Evolutionary conservation across 1,140 invertebrate species (phyloP), one percentile per base, ranked within the genome.

Genomic region (Meloidogyne hapla): DNA sequence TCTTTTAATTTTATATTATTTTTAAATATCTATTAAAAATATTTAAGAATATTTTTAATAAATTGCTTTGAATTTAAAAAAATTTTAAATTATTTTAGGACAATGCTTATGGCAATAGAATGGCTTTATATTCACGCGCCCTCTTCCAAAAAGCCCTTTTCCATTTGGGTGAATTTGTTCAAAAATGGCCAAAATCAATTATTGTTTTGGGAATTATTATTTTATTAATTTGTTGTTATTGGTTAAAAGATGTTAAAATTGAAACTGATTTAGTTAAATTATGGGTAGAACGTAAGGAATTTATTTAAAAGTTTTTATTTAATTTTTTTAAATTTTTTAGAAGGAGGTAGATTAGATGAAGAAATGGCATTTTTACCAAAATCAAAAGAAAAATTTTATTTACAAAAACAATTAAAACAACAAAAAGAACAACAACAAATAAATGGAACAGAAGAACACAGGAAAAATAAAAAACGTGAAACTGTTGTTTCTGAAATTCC

Each of bases 241-340:
- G 86, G 18, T 75, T 86, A 13, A 79, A 82, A 63, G 74, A 86
- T 69, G 84, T 85, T 40, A 74, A 69, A 18, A 86, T 86, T 64
- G 84, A 86, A 63, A 87, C 86, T 23, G 84, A 86, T 78, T 80
- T 86, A 23, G 84, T 86, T 21, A 85, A 87, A 62, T 69, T 85
- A 38, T 85, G 84, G 84, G 84, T 85, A 26, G 83, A 83, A 77
- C 84, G 83, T 84, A 69, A 83, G 23, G 2, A 61, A 62, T 61
- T 69, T 26, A 0, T 68, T 28, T 1, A 21, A 9, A 8, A 26
- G 33, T 33, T 8, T 33, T 33, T 33, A 33, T 1, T 33, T 33
- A n/a, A n/a, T n/a, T n/a, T n/a, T n/a, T n/a, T n/a, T n/a, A 12
- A 18, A n/a, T 8, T 18, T 84, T 86, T 61, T 74, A 86, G 84